Base-by-base conservation (phyloP, 1,140 invertebrate genomes). In the Drosophila burlai region DNA sequence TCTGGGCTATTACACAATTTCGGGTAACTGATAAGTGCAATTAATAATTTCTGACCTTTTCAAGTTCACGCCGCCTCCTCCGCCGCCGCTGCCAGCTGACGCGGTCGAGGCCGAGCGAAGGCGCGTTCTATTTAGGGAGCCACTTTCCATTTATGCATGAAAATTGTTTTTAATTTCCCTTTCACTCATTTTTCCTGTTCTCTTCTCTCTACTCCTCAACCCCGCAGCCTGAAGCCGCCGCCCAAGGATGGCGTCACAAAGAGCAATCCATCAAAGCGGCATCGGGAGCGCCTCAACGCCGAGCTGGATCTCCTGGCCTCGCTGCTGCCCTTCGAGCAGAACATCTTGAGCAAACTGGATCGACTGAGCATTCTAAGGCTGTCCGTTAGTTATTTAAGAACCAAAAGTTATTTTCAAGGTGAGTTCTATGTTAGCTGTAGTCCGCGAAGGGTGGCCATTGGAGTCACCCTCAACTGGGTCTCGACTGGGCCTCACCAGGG, bases 381-480 rank as follows among this genome's bases (percentile, higher is more conserved):
- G 61, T 98, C 98, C 58, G 99, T 99, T 93, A 98, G 98, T 94
- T 99, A 99, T 94, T 96, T 99, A 76, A 95, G 98, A 75, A 99
- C 98, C 83, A 99, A 99, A 95, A 99, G 98, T 94, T 99, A 99
- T 94, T 99, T 99, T 94, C 98, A 99, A 97, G 98, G 99, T 99
- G 94, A 95, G 95, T 61, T 36, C 62, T 26, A 63, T 55, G 34
- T 21, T 24, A 24, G 5, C n/a, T 11, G 1, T 36, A 60, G 24
- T 59, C 24, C 8, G 21, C 5, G 21, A 15, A 43, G 31, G 50
- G 52, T 54, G n/a, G 50, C 11, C 50, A 21, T 6, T 24, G 13
- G 34, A 24, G 15, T 24, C 52, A 38, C 52, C 52, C 52, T n/a
- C n/a, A 36, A 29, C 29, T 29, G 16, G 26, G 31, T 21, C 2